Evolutionary conservation across 2,888 invertebrate genomes (phyloP).

Genomic region (Elysia crispata): DNA sequence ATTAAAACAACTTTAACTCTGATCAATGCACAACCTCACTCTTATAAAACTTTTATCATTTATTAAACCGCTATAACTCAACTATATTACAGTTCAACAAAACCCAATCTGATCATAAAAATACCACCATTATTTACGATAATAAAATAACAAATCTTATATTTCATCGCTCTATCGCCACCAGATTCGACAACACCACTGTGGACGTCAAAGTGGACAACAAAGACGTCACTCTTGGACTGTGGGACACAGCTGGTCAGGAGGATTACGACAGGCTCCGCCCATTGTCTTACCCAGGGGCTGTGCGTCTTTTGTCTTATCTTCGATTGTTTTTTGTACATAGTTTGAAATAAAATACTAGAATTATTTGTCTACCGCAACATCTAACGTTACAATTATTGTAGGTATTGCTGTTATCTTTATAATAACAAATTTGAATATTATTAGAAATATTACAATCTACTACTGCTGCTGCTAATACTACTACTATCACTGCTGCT

Average conservation of each 20-base stretch:
- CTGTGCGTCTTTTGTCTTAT: conserved; percentile 78
- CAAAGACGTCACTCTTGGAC: conserved; percentile 96
- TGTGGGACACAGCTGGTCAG: conserved; percentile 94
- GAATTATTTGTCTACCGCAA: neutral
- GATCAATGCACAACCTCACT: no score
- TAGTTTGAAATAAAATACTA: neutral
- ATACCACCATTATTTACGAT: no score
- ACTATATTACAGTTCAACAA: no score
- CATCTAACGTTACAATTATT: neutral
- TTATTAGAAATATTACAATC: neutral
- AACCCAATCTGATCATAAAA: no score
- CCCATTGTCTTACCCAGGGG: conserved; percentile 97
- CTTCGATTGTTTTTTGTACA: neutral
- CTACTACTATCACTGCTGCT: no score
- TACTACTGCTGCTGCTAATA: conserved; percentile 20
- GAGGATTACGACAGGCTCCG: conserved; percentile 97
- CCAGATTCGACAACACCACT: conserved; percentile 97
- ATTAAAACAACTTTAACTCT: no score
- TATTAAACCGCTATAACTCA: no score
- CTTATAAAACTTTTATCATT: no score
- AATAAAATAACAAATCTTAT: no score
- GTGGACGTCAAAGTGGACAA: conserved; percentile 99
- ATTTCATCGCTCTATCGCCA: no score
- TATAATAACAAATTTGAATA: neutral
- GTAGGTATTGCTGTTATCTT: neutral